Base-by-base conservation (phyloP, 2,888 invertebrate genomes). In the Arge pagana region DNA sequence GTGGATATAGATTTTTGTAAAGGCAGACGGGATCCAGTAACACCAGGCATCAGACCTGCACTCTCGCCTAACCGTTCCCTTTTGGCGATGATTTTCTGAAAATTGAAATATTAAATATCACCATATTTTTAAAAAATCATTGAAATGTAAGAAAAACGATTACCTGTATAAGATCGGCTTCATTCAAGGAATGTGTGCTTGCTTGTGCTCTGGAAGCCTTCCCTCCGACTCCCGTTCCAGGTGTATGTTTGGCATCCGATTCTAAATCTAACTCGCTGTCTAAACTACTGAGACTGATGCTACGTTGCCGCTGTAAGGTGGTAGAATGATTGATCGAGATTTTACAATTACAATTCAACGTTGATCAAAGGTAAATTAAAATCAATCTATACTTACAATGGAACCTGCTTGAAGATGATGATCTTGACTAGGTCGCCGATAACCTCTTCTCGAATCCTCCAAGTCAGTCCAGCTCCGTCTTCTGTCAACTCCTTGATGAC, bases 1-100 rank as follows among this genome's bases (percentile, higher is more conserved):
- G 93, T 93, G 13, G 93, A 93, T 52, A 93, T 88, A 43, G 92
- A 92, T 80, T 93, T 93, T 78, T 93, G 93, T 45, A 93, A 81
- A 52, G 92, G 90, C 65, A 92, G 81, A 16, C 91, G 82, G 48
- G 85, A 68, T 43, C 83, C 60, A 82, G 84, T 66, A 83, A 78
- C 76, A 82, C 67, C 64, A 74, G 74, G 71, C 68, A 76, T 66
- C 62, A 76, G 62, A 53, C 68, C 63, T 48, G 63, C 66, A 54
- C 66, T 70, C 56, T 75, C 74, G 39, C 70, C 69, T 57, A 73
- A 60, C 59, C 82, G 82, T 67, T 83, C 83, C 45, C 83, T 74
- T 70, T 84, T 83, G 28, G 81, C 80, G 61, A 81, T 81, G 60
- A 87, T 81, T 69, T 88, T 88, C 78, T 87, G 86, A 76, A 88